Base-by-base conservation (phyloP, 2,888 invertebrate species). In the Orthosia incerta region DNA sequence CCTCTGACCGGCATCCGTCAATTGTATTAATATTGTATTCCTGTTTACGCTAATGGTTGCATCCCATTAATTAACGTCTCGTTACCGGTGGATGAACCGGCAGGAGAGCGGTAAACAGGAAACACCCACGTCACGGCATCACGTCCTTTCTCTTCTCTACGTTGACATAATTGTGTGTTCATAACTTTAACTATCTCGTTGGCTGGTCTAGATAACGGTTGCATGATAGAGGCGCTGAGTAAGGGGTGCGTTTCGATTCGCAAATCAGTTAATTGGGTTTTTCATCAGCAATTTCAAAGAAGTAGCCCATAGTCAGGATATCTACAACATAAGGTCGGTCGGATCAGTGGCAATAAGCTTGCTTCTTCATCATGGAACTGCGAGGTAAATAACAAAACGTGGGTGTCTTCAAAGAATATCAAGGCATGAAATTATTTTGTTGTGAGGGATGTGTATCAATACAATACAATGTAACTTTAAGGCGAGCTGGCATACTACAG, bases 31-130 rank as follows among this genome's bases (percentile, higher is more conserved):
- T 73, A 53, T 51, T 23, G 53, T 56, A 65, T 76, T 76, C 66
- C 76, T 71, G 71, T 71, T 66, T 46, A 39, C 26, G 51, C 13
- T 39, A 62, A 63, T 51, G 45, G 46, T 1, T 55, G 39, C 60
- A 67, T 62, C 59, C n/a, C 67, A 70, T 60, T 71, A 66, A 86
- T 81, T 57, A 81, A 60, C 20, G 11, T 26, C 62, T 75, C 56
- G 62, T 73, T 69, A 59, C 53, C 55, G 50, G 18, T 65, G 7
- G 18, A 16, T 72, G 39, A 60, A 31, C 50, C 56, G 16, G 48
- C 51, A 15, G 46, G 51, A 7, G 60, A 45, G 26, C 20, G 48
- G 61, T 70, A 51, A 66, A 74, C 70, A 78, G 86, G 82, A 86
- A 59, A 69, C 72, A 50, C 59, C 67, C 65, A 67, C 78, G 50